phyloP scores from a whole-genome alignment of 2,888 invertebrate genomes.

The Plagiodera versicolora region DNA sequence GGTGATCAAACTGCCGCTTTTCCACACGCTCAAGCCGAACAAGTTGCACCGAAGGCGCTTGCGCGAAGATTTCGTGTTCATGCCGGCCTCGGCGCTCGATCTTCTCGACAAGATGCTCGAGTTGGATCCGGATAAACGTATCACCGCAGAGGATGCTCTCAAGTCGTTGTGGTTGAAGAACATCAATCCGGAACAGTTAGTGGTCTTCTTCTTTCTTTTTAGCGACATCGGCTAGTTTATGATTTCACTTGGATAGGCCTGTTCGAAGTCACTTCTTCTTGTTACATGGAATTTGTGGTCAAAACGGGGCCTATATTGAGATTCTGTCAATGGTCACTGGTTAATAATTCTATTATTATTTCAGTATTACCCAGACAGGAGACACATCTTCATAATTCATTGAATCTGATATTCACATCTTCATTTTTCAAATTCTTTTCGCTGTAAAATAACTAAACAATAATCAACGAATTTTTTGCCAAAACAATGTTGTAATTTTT shows the following conservation, averaged over 20 bases:
- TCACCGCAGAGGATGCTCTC: constrained; percentile 92
- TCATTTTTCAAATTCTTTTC: too few relatives aligned
- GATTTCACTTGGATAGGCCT: neutral
- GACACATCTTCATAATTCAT: neutral
- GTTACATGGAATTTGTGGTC: neutral
- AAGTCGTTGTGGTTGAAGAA: constrained; percentile 90
- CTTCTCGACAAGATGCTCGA: constrained; percentile 94
- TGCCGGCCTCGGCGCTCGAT: constrained; percentile 87
- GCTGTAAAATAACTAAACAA: too few relatives aligned
- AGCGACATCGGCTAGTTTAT: too few relatives aligned
- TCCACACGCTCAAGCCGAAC: constrained; percentile 89
- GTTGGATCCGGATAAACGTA: constrained; percentile 90
- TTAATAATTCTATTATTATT: constrained; percentile 5
- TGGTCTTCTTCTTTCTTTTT: constrained; percentile 37
- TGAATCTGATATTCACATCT: too few relatives aligned
- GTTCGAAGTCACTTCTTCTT: neutral
- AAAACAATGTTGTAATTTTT: too few relatives aligned
- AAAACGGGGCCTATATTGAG: constrained; percentile 2
- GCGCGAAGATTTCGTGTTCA: constrained; percentile 89
- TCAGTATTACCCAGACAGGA: constrained; percentile 8
- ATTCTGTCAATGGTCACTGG: constrained; percentile 11
- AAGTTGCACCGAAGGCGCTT: constrained; percentile 85
- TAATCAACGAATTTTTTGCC: too few relatives aligned
- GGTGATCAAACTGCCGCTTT: constrained; percentile 90
- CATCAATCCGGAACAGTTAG: constrained; percentile 87